Conservation (phyloP, 1,140 invertebrate species). For the Onthophagus taurus region DNA sequence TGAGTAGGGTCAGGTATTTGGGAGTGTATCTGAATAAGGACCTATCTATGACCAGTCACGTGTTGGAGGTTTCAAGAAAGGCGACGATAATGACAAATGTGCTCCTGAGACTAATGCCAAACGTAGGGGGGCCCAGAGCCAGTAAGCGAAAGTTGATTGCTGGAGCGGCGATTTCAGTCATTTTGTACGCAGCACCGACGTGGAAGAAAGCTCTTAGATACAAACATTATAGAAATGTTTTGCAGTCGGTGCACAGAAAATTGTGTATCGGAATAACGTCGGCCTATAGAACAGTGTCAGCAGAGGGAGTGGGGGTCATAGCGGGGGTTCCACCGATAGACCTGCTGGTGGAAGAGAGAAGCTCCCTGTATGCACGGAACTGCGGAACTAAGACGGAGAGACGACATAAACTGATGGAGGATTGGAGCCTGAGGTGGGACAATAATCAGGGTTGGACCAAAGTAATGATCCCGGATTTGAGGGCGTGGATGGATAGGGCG, state of each 20-base stretch:
- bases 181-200: no score
- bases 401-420: no score
- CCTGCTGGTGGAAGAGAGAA: no score
- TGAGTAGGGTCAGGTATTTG: constrained; percentile 13
- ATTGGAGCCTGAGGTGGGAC: no score
- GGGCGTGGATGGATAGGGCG: constrained; percentile 15
- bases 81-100: no score
- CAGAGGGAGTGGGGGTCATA: constrained; percentile 18
- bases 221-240: constrained; percentile 5
- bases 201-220: no score
- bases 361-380: no score
- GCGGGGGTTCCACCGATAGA: constrained; percentile 20
- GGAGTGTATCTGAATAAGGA: constrained; percentile 11
- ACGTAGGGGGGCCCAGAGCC: no score
- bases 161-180: no score
- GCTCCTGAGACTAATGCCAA: no score
- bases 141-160: no score
- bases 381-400: no score
- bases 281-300: constrained; percentile 23
- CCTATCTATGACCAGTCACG: constrained; percentile 9
- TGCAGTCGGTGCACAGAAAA: constrained; percentile 1
- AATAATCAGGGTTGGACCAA: constrained; percentile 16
- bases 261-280: constrained; percentile 16
- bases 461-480: constrained; percentile 12
- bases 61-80: neutral